These are phyloP conservation scores for Drosophila arizonae DNA, from an alignment of 1,140 invertebrate species.

Conservation along the genomic window DNA sequence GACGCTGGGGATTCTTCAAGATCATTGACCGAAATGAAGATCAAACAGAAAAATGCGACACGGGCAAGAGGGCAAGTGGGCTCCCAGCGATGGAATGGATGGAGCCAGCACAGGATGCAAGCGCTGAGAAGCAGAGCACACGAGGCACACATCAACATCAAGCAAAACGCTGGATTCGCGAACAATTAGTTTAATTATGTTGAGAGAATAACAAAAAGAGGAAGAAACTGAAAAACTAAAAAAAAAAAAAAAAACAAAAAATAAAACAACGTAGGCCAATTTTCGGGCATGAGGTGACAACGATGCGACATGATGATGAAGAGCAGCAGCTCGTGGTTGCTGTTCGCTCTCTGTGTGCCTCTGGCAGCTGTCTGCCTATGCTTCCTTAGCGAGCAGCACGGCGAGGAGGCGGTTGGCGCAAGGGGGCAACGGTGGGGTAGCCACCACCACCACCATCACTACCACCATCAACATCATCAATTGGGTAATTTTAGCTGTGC, in stretches of 20 bases:
- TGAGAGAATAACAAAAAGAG: constrained; percentile 35
- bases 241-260: neutral
- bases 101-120: neutral
- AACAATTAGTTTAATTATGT: constrained; percentile 81
- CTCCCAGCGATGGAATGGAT: neutral
- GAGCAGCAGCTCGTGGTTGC: constrained; percentile 41
- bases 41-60: constrained; percentile 13
- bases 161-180: constrained; percentile 20
- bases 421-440: neutral
- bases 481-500: constrained; percentile 73
- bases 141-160: neutral
- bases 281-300: constrained; percentile 77
- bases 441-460: neutral
- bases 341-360: neutral
- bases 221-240: too few species aligned
- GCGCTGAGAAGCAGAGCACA: constrained; percentile 9
- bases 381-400: neutral
- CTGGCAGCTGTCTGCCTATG: constrained; percentile 21
- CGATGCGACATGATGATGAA: constrained; percentile 80
- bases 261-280: constrained; percentile 21
- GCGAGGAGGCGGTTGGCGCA: too few species aligned
- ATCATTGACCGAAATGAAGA: constrained; percentile 64
- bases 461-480: constrained; percentile 48
- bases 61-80: neutral
- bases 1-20: constrained; percentile 66